Conservation (phyloP, 2,797 vertebrate species). For the Sparidentex hasta region DNA sequence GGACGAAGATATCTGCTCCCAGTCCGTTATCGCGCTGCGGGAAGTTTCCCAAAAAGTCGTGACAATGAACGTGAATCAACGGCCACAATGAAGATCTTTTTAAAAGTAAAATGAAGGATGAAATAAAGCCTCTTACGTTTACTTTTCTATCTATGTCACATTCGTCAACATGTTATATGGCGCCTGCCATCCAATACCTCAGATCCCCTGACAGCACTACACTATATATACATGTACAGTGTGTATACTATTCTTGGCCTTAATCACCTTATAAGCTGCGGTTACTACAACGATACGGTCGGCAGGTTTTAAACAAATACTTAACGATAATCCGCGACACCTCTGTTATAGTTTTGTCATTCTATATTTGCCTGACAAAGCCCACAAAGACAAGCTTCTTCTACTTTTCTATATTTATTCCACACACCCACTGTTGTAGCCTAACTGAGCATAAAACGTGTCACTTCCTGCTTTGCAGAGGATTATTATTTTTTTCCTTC, state of each 20-base stretch:
- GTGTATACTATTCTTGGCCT: not conserved
- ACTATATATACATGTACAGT: not conserved
- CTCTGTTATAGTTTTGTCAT: not conserved
- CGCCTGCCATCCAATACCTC: not conserved
- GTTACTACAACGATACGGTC: not conserved
- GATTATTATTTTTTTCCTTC: conserved; percentile 6
- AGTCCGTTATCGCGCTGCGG: conserved; percentile 22
- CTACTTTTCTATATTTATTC: conserved; percentile 43
- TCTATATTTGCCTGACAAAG: not conserved
- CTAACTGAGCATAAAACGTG: not conserved
- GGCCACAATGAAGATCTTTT: not conserved
- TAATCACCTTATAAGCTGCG: not conserved
- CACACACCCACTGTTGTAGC: not conserved
- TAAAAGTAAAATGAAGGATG: not conserved
- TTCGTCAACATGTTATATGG: not conserved
- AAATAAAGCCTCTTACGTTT: not conserved
- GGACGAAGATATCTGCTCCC: conserved; percentile 31
- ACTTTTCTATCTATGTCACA: not conserved
- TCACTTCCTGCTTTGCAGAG: conserved; percentile 32
- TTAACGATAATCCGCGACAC: not conserved
- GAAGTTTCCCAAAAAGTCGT: conserved; percentile 29
- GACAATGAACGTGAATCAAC: conserved; percentile 20
- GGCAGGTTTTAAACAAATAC: not conserved
- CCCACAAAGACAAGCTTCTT: conserved; percentile 21
- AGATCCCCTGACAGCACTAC: not conserved